Conservation (phyloP, 1,140 invertebrate species). For the Proctacanthus coquilletti region DNA sequence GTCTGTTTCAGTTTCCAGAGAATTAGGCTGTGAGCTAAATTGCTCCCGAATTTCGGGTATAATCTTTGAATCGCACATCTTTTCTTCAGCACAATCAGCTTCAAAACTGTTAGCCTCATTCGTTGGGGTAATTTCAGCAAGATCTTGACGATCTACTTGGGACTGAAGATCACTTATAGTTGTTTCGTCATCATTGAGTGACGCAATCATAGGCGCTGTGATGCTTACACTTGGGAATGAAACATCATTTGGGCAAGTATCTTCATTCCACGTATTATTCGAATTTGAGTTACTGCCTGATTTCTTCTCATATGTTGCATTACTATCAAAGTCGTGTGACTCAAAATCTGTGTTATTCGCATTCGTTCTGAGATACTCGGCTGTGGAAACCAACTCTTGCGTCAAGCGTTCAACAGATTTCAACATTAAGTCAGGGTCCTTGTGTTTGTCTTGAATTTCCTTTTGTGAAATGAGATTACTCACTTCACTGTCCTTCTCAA, state of each 20-base stretch:
- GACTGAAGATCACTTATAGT: slow-evolving; percentile 19
- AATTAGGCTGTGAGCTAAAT: slow-evolving; percentile 11
- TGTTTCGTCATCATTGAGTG: slow-evolving; percentile 43
- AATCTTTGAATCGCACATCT: slow-evolving; percentile 1
- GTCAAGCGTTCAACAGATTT: slow-evolving; percentile 47
- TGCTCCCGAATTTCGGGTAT: slow-evolving; percentile 2
- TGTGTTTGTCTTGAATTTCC: slow-evolving; percentile 26
- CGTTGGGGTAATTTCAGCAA: slow-evolving; percentile 16
- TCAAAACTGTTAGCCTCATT: slow-evolving; percentile 12
- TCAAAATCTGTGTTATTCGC: slow-evolving; percentile 8
- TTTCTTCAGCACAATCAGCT: background rate
- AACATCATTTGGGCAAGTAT: slow-evolving; percentile 52
- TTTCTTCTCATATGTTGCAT: slow-evolving; percentile 8
- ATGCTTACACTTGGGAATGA: slow-evolving; percentile 64
- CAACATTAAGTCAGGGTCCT: slow-evolving; percentile 49
- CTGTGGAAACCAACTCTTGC: slow-evolving; percentile 43
- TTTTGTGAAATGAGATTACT: slow-evolving; percentile 9
- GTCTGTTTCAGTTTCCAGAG: slow-evolving; percentile 14
- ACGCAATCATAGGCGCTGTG: slow-evolving; percentile 49
- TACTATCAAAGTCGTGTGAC: background rate
- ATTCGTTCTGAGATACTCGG: slow-evolving; percentile 31
- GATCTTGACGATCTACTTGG: background rate
- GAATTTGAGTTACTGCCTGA: slow-evolving; percentile 19
- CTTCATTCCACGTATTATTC: slow-evolving; percentile 61
- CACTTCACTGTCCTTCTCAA: slow-evolving; percentile 15